phyloP scores from a whole-genome alignment of 2,888 invertebrate genomes.

The Dicranocentrus wangi region DNA sequence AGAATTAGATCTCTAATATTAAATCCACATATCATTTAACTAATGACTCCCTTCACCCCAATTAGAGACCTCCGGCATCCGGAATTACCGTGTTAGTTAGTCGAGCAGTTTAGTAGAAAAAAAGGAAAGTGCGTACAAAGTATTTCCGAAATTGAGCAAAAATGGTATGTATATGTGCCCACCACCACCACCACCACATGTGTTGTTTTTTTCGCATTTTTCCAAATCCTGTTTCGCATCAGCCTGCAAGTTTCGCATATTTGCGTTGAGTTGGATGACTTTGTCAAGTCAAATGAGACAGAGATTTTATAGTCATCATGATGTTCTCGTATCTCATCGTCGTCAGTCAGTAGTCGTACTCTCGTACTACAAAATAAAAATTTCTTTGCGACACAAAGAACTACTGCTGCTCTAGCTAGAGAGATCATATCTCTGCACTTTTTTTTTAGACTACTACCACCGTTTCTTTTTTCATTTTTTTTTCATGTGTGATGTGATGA shows the following conservation, averaged over 20 bases:
- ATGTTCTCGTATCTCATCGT: neutral
- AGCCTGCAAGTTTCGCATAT: too few species aligned
- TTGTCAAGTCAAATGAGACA: neutral
- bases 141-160: neutral
- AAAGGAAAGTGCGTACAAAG: neutral
- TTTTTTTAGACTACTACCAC: too few species aligned
- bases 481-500: too few species aligned
- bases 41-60: neutral
- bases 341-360: neutral
- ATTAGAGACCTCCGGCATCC: neutral
- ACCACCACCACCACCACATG: neutral
- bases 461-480: too few species aligned
- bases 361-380: neutral
- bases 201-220: neutral
- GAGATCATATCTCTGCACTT: neutral
- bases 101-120: neutral
- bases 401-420: neutral
- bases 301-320: neutral
- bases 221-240: too few species aligned
- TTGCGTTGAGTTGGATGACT: too few species aligned
- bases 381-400: neutral
- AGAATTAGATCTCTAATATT: too few species aligned
- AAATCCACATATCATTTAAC: neutral
- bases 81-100: neutral
- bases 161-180: neutral